These are phyloP conservation scores for Ophraella communa DNA, from an alignment of 2,888 invertebrate species.

Conservation along the genomic window DNA sequence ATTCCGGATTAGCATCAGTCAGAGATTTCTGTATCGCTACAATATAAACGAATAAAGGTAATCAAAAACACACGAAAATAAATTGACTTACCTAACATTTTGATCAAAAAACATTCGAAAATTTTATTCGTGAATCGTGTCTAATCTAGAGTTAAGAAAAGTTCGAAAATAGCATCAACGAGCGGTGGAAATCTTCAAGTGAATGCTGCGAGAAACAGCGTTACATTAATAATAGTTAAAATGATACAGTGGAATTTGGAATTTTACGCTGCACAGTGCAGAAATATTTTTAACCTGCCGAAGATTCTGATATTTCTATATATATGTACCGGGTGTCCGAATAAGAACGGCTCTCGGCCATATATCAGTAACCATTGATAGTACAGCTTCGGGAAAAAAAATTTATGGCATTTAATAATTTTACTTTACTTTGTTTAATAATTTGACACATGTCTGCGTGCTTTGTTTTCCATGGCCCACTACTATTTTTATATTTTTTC, in stretches of 20 bases:
- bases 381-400: too few species aligned
- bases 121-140: neutral
- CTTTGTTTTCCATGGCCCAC: too few species aligned
- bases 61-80: neutral
- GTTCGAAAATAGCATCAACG: conserved; percentile 16
- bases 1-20: conserved; percentile 4
- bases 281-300: conserved; percentile 1
- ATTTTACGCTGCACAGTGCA: neutral
- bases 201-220: neutral
- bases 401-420: too few species aligned
- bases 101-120: neutral
- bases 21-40: conserved; percentile 1
- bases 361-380: too few species aligned
- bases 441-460: too few species aligned
- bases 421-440: too few species aligned
- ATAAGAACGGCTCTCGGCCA: too few species aligned
- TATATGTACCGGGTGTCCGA: too few species aligned
- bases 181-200: neutral
- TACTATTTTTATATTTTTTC: too few species aligned
- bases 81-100: neutral
- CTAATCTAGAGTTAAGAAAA: neutral
- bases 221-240: too few species aligned
- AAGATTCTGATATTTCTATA: too few species aligned
- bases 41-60: too few species aligned
- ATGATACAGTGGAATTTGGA: neutral